Base-by-base conservation (phyloP, 2,888 invertebrate species). In the Lysandra coridon region DNA sequence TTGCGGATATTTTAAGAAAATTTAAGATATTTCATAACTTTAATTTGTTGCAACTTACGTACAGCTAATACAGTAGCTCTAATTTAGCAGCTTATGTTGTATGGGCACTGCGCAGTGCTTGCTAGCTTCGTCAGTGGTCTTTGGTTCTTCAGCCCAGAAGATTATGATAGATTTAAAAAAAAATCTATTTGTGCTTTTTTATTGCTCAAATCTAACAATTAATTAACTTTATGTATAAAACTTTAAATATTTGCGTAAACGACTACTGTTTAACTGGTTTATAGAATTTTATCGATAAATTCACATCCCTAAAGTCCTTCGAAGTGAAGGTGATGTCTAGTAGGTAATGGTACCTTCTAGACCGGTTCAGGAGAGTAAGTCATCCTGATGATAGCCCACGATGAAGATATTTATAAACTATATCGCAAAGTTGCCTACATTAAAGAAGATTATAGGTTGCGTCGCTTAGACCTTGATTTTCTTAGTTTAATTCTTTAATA, bases 261-360 rank as follows among this genome's bases (percentile, higher is more conserved):
- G 10, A 3, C 49, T 49, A 49, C 49, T 49, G 0, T 49, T 49
- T 17, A 4, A 57, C 4, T 57, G 57, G 17, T 57, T 57, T 57
- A 57, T 57, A 10, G 4, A n/a, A 64, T 12, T 64, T 64, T 37
- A 88, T 87, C 78, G 88, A 84, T 83, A 87, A 79, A 81, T 80
- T 33, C 85, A 49, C 76, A 76, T 6, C 76, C 57, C 76, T 76
- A 57, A 33, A 17, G 49, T 75, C 76, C 76, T 57, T 57, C 76
- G 30, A 33, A 57, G 76, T 76, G 76, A 75, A 75, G 75, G 75
- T 76, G 76, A 33, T 49, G 76, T 76, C 44, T 74, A 74, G 40
- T 40, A 44, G 37, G 49, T 76, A 76, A 76, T 76, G 30, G 57
- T 57, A 76, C 30, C 44, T 23, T 44, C 75, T 49, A 49, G 30